These are phyloP conservation scores for Lepidurus couesii DNA, from an alignment of 1,140 invertebrate genomes.

Conservation along the genomic window DNA sequence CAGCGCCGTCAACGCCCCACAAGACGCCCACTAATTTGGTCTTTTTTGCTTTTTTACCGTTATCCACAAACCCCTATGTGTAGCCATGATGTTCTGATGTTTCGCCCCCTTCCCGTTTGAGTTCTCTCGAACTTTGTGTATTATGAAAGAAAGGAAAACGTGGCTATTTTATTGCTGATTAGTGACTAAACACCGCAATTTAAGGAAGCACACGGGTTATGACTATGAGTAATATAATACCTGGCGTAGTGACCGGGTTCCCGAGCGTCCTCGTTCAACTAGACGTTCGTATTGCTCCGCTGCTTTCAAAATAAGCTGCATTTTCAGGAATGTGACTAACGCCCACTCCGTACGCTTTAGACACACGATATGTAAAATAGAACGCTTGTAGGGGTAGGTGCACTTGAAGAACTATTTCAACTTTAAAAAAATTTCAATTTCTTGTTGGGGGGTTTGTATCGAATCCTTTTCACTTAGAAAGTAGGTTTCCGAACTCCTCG, in stretches of 20 bases:
- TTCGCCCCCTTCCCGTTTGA: neutral
- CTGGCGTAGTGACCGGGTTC: neutral
- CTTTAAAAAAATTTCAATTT: neutral
- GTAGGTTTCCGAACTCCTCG: neutral
- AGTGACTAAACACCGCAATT: neutral
- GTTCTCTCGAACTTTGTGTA: too few species aligned
- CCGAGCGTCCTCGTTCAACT: slow-evolving; percentile 9
- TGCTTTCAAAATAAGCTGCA: slow-evolving; percentile 33
- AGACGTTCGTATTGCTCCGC: slow-evolving; percentile 32
- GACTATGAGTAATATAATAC: neutral
- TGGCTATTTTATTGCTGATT: neutral
- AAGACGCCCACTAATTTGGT: neutral
- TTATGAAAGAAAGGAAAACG: neutral
- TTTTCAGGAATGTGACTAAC: slow-evolving; percentile 28
- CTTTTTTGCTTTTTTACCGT: neutral
- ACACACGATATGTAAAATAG: too few species aligned
- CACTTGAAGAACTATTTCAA: too few species aligned
- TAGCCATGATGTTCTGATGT: neutral
- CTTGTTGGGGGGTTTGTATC: neutral
- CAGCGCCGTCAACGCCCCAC: neutral
- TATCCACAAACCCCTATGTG: neutral
- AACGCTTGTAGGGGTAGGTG: too few species aligned
- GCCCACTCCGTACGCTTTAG: neutral
- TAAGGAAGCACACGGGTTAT: too few species aligned
- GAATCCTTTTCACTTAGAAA: neutral